These are phyloP conservation scores for Cnemophilus loriae DNA, from an alignment of 2,113 vertebrate species.

Conservation along the genomic window DNA sequence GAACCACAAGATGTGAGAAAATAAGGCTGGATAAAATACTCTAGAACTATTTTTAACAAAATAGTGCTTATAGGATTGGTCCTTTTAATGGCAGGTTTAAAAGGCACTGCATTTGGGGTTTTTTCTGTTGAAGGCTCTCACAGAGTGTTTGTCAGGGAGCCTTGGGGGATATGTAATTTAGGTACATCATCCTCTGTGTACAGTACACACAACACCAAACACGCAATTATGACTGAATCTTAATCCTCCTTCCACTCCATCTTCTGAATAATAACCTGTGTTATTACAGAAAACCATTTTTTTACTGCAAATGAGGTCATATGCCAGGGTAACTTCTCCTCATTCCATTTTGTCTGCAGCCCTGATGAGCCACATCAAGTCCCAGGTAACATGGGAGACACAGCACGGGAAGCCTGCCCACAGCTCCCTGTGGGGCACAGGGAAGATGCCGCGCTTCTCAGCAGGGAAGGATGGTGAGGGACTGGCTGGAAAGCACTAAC, in stretches of 20 bases:
- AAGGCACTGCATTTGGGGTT: not conserved
- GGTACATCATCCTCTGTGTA: not conserved
- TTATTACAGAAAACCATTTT: not conserved
- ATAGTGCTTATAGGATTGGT: not conserved
- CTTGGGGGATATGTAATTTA: not conserved
- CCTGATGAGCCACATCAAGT: not conserved
- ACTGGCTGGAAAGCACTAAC: not conserved
- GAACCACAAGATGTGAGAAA: not conserved
- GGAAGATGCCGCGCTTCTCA: not conserved
- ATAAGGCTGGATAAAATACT: not conserved
- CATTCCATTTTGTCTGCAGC: not conserved
- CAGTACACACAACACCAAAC: not conserved
- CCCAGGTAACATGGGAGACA: not conserved
- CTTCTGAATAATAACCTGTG: not conserved
- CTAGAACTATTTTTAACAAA: not conserved
- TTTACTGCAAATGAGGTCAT: not conserved
- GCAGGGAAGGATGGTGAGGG: not conserved
- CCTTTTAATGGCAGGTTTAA: not conserved
- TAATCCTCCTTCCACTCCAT: not conserved
- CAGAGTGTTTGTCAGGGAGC: not conserved
- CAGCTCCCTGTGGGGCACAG: fast-evolving
- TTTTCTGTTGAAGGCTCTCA: not conserved
- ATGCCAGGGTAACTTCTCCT: not conserved
- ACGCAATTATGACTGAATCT: not conserved
- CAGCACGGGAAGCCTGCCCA: fast-evolving